Conservation (phyloP, 2,888 invertebrate genomes). For the Dicyrtoma fusca region DNA sequence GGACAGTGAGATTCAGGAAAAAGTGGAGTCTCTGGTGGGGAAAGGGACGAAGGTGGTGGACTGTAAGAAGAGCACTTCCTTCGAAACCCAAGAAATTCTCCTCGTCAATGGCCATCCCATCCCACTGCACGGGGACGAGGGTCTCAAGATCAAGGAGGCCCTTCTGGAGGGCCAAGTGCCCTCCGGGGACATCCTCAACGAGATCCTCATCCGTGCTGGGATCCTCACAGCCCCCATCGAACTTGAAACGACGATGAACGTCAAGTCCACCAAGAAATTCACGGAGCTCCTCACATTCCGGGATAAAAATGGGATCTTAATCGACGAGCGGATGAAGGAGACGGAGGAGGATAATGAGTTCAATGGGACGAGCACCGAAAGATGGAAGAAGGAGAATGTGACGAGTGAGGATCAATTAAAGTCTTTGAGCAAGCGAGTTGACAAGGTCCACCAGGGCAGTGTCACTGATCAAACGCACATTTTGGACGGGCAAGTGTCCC, state of each 20-base stretch:
- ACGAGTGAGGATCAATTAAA: constrained; percentile 2
- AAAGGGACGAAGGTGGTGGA: constrained; percentile 73
- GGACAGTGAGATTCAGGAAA: constrained; percentile 73
- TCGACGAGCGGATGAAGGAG: constrained; percentile 72
- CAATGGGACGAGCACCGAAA: constrained; percentile 61
- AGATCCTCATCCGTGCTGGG: constrained; percentile 70
- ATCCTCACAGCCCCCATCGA: constrained; percentile 68
- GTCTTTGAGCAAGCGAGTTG: constrained; percentile 20
- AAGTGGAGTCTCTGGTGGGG: constrained; percentile 74
- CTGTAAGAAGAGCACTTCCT: constrained; percentile 72
- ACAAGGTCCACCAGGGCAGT: constrained; percentile 4
- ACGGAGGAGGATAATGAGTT: constrained; percentile 74
- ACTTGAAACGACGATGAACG: constrained; percentile 72
- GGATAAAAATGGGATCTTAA: constrained; percentile 66
- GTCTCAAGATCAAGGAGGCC: constrained; percentile 70
- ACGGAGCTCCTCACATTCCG: constrained; percentile 73
- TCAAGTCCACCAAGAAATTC: constrained; percentile 71
- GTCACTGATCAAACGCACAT: too few relatives aligned
- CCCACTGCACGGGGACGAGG: constrained; percentile 70
- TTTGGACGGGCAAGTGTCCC: too few relatives aligned
- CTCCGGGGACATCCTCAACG: constrained; percentile 72
- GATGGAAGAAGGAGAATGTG: constrained; percentile 51
- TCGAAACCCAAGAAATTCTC: constrained; percentile 72
- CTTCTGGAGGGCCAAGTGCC: constrained; percentile 66
- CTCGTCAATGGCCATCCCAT: constrained; percentile 73